Evolutionary conservation across 2,888 invertebrate species (phyloP).

Genomic region (Archips crataeganus): DNA sequence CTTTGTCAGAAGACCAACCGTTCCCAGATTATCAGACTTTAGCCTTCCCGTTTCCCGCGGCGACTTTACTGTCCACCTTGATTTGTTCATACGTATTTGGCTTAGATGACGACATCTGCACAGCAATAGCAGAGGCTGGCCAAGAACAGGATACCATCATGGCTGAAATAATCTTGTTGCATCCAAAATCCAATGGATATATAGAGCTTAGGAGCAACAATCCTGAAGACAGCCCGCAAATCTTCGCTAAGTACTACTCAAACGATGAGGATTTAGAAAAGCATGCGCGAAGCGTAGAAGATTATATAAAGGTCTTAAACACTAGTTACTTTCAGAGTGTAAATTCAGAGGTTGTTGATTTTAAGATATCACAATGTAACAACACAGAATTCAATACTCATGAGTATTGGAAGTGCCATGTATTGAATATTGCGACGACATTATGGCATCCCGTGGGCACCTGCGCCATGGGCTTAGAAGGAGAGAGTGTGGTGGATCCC

Average conservation of each 20-base stretch:
- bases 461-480: constrained; percentile 48
- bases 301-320: constrained; percentile 50
- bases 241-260: constrained; percentile 50
- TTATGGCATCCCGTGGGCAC: constrained; percentile 48
- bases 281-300: constrained; percentile 50
- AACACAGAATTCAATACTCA: constrained; percentile 37
- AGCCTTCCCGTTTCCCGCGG: constrained; percentile 22
- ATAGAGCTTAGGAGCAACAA: constrained; percentile 56
- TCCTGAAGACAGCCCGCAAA: constrained; percentile 48
- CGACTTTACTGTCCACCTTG: constrained; percentile 14
- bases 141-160: constrained; percentile 4
- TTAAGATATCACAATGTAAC: constrained; percentile 56
- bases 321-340: constrained; percentile 50
- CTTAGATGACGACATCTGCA: constrained; percentile 6
- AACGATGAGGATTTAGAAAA: constrained; percentile 52
- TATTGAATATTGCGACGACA: constrained; percentile 43
- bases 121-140: constrained; percentile 5
- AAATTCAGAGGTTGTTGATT: constrained; percentile 48
- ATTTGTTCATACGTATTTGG: constrained; percentile 22
- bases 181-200: constrained; percentile 57
- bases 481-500: constrained; percentile 46
- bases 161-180: constrained; percentile 4
- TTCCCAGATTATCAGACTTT: constrained; percentile 15
- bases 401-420: constrained; percentile 50
- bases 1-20: neutral